These are phyloP conservation scores for Menidia menidia DNA, from an alignment of 2,797 vertebrate genomes.

Conservation along the genomic window DNA sequence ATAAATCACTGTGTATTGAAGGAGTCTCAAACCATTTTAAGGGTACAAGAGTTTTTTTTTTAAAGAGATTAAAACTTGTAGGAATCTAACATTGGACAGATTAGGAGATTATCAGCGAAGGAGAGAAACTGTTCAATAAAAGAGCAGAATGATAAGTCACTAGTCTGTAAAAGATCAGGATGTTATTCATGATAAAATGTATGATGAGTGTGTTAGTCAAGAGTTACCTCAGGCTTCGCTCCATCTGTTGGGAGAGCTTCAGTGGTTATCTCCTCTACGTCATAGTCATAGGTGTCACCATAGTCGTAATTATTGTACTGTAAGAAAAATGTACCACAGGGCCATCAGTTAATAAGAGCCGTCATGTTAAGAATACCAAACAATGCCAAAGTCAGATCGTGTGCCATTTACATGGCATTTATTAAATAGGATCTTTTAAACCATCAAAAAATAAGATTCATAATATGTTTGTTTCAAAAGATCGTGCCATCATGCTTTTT, in stretches of 20 bases:
- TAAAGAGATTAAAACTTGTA: neutral
- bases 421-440: conserved; percentile 2
- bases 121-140: neutral
- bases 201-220: conserved; percentile 31
- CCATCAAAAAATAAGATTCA: neutral
- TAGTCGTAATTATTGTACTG: conserved; percentile 94
- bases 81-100: neutral
- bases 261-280: conserved; percentile 87
- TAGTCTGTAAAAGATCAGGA: neutral
- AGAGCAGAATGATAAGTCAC: neutral
- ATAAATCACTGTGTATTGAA: too few species aligned
- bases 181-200: neutral
- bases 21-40: too few species aligned
- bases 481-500: conserved; percentile 29
- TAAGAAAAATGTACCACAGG: conserved; percentile 71
- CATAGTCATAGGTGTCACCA: conserved; percentile 91
- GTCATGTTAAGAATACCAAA: conserved; percentile 55
- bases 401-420: conserved; percentile 64
- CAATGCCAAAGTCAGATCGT: conserved; percentile 41
- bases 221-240: conserved; percentile 89
- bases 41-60: neutral
- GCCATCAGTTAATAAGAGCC: conserved; percentile 62
- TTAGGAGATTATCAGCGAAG: neutral
- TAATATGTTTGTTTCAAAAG: conserved; percentile 14
- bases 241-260: conserved; percentile 86